Base-by-base conservation (phyloP, 2,113 vertebrate genomes). In the Gadus macrocephalus region DNA sequence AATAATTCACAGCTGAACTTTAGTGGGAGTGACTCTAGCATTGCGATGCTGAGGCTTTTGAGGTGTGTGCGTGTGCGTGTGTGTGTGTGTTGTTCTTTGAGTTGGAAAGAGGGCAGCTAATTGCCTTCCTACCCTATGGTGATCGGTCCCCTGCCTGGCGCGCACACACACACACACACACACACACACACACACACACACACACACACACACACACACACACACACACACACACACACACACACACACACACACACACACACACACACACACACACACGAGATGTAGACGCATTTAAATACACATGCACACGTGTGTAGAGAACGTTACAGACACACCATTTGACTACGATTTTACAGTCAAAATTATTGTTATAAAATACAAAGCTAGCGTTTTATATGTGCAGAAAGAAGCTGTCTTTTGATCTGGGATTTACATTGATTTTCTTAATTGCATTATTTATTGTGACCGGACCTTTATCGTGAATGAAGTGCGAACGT, bases 1-100 rank as follows among this genome's bases (percentile, higher is more conserved):
- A 93, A 93, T 92, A 92, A 92, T 93, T 91, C 84, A 93, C 80
- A 75, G 64, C 68, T 93, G 90, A 93, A 93, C 91, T 92, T 92
- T 92, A 88, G 81, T 84, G 78, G 74, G 42, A 86, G 81, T 79
- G 78, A 84, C 85, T 87, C 81, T 59, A 80, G 72, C 71, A 67
- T 49, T 74, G 69, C 19, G 62, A 82, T 73, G 74, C 68, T 49
- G 38, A 53, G 58, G 31, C 31, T 35, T 63, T 1, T 65, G 35
- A 63, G 65, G 65, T 70, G 69, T 65, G 58, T 31, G 31, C 56
- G 62, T 56, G 62, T 64, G 11, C 69, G 69, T 64, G 69, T 60
- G 66, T 58, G 56, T 58, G 56, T 58, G 56, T 58, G 59, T 64
- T 78, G 73, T 72, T 69, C 68, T 67, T 64, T 76, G 63, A 63